Evolutionary conservation across 2,888 invertebrate species (phyloP).

Genomic region (Amphipoea oculea): DNA sequence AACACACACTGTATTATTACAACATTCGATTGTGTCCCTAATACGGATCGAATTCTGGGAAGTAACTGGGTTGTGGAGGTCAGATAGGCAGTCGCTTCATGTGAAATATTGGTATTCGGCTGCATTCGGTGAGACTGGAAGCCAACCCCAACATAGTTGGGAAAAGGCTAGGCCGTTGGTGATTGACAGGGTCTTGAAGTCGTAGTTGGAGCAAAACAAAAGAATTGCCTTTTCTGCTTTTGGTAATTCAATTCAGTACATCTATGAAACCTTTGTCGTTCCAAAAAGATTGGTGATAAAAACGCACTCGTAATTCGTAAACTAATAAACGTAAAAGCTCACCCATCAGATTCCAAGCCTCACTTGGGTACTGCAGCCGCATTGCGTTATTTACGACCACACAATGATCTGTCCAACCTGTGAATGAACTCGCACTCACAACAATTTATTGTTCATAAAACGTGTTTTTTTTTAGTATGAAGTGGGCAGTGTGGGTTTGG

Average conservation of each 20-base stretch:
- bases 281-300: neutral
- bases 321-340: slow-evolving; percentile 46
- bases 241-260: neutral
- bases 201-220: neutral
- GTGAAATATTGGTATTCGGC: neutral
- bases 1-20: no score
- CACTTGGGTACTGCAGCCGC: slow-evolving; percentile 22
- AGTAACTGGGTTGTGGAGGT: no score
- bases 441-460: slow-evolving; percentile 66
- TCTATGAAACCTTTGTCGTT: neutral
- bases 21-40: no score
- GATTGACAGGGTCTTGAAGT: neutral
- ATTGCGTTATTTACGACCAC: slow-evolving; percentile 58
- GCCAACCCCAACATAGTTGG: neutral
- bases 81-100: no score
- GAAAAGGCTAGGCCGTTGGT: neutral
- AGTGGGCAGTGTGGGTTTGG: neutral
- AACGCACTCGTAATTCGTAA: slow-evolving; percentile 9
- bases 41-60: no score
- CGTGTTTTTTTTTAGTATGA: slow-evolving; percentile 41
- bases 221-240: neutral
- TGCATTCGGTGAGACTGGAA: neutral
- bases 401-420: slow-evolving; percentile 46
- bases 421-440: slow-evolving; percentile 44
- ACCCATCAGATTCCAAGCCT: slow-evolving; percentile 62